Conservation (phyloP, 1,140 invertebrate species). For the Copidosoma floridanum region DNA sequence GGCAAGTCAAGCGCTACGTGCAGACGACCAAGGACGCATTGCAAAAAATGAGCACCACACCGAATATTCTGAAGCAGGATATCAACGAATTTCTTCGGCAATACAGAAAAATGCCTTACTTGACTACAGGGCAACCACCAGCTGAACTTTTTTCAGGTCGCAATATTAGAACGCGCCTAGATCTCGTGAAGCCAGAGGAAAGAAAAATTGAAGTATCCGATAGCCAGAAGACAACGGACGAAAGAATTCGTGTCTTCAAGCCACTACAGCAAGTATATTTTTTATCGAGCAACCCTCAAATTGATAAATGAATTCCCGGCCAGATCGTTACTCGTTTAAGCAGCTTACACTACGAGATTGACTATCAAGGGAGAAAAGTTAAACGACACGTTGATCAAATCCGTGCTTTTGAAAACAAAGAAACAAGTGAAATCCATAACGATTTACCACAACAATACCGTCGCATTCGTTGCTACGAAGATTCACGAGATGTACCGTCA, state of each 20-base stretch:
- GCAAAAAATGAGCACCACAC: constrained; percentile 12
- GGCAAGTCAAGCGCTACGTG: not conserved
- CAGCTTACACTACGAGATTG: not conserved
- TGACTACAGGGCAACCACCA: constrained; percentile 19
- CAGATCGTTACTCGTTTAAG: not conserved
- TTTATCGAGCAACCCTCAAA: not conserved
- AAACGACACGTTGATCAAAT: not conserved
- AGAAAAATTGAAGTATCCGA: not conserved
- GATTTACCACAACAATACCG: too few relatives aligned
- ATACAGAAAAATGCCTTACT: constrained; percentile 25
- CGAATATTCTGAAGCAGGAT: constrained; percentile 8
- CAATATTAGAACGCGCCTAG: constrained; percentile 11
- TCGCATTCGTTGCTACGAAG: too few relatives aligned
- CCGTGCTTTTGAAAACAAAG: not conserved
- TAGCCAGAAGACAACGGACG: not conserved
- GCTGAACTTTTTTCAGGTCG: too few relatives aligned
- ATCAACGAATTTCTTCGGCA: constrained; percentile 28
- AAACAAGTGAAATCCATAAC: too few relatives aligned
- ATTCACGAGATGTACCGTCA: too few relatives aligned
- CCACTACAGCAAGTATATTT: not conserved
- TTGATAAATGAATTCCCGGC: not conserved
- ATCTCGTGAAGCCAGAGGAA: not conserved
- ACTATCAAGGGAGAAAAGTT: not conserved
- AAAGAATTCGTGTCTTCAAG: not conserved
- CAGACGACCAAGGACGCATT: constrained; percentile 38